Base-by-base conservation (phyloP, 1,140 invertebrate genomes). In the Penaeus japonicus region DNA sequence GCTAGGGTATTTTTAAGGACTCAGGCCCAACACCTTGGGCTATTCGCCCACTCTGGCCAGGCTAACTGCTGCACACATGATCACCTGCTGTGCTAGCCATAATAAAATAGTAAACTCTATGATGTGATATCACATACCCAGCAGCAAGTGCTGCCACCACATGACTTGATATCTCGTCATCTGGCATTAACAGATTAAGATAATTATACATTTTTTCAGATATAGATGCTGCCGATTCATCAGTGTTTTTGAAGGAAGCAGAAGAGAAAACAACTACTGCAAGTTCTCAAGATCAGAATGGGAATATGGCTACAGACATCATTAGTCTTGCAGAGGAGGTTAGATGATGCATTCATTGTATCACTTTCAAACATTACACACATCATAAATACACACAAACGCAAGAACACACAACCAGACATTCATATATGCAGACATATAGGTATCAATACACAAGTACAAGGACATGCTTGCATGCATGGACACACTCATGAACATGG, bases 221-320 rank as follows among this genome's bases (percentile, higher is more conserved):
- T 24, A 47, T 77, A 47, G 85, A 78, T n/a, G 85, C 65, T 18
- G 65, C 55, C 22, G 62, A 83, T n/a, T 35, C 39, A 17, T 53
- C 84, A 24, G 53, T 32, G 17, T 35, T 86, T 22, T 57, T 78
- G 32, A 87, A 84, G 35, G 24, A 70, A 24, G 73, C 65, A 47
- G 65, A 82, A 78, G 85, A 82, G 39, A 70, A 80, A 2, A 75
- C 85, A 5, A 83, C 80, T 24, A 84, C 89, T 55, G 80, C 32
- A 59, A 55, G 47, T 70, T 87, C 89, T 18, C 89, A 90, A 27
- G 89, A 90, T 27, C 89, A 90, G 82, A 90, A 90, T 87, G 89
- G 89, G 4, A 90, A 90, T 75, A 90, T 87, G 84, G 84, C 89
- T 24, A 65, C 89, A 54, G 84, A 83, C 30, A 84, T 79, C 10